A percentile compares a stretch with the other conserved stretches of the same genome.
Evolutionary conservation across 2,888 invertebrate species (phyloP).

Genomic region (Acheta domesticus): DNA sequence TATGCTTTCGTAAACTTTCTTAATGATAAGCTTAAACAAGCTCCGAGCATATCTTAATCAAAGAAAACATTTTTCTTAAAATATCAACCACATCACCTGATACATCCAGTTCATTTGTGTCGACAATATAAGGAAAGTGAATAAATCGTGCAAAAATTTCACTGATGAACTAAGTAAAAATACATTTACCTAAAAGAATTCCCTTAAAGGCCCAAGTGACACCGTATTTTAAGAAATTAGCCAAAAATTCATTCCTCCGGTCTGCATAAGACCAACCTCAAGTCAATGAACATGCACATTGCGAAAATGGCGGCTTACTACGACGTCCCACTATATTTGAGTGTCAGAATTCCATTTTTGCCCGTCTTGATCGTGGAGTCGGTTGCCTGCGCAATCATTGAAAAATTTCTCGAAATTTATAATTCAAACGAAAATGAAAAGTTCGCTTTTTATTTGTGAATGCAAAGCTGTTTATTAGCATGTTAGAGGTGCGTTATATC

Average conservation of each 20-base stretch:
- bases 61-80: conserved; percentile 11
- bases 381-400: too few species aligned
- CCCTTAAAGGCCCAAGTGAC: background rate
- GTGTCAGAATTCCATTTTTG: too few species aligned
- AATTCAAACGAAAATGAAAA: too few species aligned
- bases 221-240: conserved; percentile 31
- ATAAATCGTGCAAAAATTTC: background rate
- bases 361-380: too few species aligned
- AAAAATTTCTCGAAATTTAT: too few species aligned
- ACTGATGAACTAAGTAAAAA: background rate
- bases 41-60: background rate
- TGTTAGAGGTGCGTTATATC: too few species aligned
- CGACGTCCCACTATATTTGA: background rate
- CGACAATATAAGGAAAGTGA: background rate
- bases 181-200: background rate
- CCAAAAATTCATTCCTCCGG: conserved; percentile 34
- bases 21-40: background rate
- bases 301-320: conserved; percentile 42
- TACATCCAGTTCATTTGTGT: background rate
- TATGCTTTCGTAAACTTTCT: background rate
- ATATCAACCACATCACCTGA: background rate
- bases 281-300: conserved; percentile 33
- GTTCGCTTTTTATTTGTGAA: too few species aligned
- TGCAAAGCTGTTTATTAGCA: too few species aligned
- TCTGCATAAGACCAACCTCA: conserved; percentile 31